Base-by-base conservation (phyloP, 2,888 invertebrate genomes). In the Athripsodes cinereus region DNA sequence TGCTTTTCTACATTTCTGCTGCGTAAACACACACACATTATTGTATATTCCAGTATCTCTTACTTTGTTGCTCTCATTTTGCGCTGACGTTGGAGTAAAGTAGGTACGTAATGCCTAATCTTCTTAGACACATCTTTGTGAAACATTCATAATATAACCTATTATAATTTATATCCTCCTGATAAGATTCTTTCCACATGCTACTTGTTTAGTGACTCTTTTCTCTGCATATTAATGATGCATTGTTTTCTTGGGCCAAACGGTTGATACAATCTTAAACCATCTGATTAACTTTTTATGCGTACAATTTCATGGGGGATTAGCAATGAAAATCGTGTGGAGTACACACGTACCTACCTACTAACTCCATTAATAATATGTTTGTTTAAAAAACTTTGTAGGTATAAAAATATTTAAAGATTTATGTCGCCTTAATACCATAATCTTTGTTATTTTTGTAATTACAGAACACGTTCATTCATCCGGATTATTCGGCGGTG, bases 221-320 rank as follows among this genome's bases (percentile, higher is more conserved):
- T 53, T 52, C 53, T 52, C 52, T 26, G 55, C 26, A 49, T 49
- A 50, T 50, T 22, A 47, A 59, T 55, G 59, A 56, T 40, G 60
- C 57, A 60, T 60, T 57, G 60, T 60, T 53, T 52, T 20, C 20
- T 47, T 11, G 8, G 11, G 16, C 16, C 13, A 40, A 16, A 40
- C 26, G 26, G 26, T 26, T 26, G 26, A 26, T 26, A 26, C 10
- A n/a, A 6, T 26, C 26, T 26, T 6, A 26, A 26, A 26, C 10
- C 3, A 26, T 26, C 26, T 26, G 26, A 26, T 26, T 26, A 26
- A 26, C 26, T 26, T 10, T 26, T 26, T 26, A n/a, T n/a, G n/a
- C n/a, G n/a, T n/a, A n/a, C n/a, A n/a, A n/a, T 26, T 26, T 26
- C 26, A 26, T 26, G 10, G 3, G 26, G 26, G 3, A 26, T 26